Percentiles rank a stretch among this genome's conserved stretches.
phyloP scores from a whole-genome alignment of 2,113 vertebrate genomes.

The Sisor rabdophorus region DNA sequence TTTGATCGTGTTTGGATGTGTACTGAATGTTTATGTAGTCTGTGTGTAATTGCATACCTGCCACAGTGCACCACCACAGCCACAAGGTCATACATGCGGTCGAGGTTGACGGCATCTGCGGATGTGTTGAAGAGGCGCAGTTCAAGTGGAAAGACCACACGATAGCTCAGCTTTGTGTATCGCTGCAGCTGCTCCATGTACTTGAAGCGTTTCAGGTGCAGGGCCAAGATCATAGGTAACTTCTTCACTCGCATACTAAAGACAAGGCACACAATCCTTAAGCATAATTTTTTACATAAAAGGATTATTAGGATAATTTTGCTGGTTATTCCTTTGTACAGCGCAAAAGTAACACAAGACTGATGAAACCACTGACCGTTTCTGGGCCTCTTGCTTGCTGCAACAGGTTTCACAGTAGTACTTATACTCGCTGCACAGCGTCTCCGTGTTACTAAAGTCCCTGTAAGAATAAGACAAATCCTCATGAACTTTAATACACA shows the following conservation, averaged over 20 bases:
- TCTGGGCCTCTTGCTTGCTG: constrained; percentile 97
- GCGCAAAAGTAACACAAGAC: background rate
- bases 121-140: constrained; percentile 95
- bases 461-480: constrained; percentile 62
- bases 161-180: constrained; percentile 94
- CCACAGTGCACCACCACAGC: constrained; percentile 96
- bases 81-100: constrained; percentile 95
- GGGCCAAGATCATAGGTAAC: constrained; percentile 92
- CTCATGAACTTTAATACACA: background rate
- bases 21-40: background rate
- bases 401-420: constrained; percentile 98
- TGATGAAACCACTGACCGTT: constrained; percentile 73
- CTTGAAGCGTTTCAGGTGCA: constrained; percentile 96
- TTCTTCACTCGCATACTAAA: constrained; percentile 93
- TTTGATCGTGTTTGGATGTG: background rate
- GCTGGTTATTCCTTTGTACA: too few relatives aligned
- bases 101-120: constrained; percentile 85
- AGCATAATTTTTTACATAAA: too few relatives aligned
- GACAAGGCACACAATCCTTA: constrained; percentile 36
- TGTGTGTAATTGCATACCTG: constrained; percentile 68
- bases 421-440: constrained; percentile 94
- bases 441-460: constrained; percentile 98
- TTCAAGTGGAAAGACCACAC: constrained; percentile 92
- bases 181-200: constrained; percentile 97
- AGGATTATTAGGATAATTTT: too few relatives aligned